phyloP scores from a whole-genome alignment of 2,888 invertebrate species.

The Pomacea canaliculata region DNA sequence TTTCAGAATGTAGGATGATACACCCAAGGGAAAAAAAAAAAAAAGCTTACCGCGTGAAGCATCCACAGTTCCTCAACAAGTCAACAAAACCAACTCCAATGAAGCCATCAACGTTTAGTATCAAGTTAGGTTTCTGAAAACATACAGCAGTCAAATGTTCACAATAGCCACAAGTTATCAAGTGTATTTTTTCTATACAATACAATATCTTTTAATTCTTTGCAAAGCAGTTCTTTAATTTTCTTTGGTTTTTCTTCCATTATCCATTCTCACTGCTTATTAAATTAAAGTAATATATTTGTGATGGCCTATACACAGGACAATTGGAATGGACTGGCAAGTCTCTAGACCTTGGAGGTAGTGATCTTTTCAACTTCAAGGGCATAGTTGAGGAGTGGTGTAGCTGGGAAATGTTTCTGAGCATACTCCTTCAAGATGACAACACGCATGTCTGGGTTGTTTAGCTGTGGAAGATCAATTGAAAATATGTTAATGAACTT shows the following conservation, averaged over 20 bases:
- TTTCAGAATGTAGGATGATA: too few species aligned
- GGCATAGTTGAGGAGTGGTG: slow-evolving; percentile 94
- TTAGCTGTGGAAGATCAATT: slow-evolving; percentile 75
- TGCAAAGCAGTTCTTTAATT: too few species aligned
- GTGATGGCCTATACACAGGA: too few species aligned
- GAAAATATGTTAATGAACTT: neutral
- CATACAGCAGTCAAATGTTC: slow-evolving; percentile 2
- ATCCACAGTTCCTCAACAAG: slow-evolving; percentile 91
- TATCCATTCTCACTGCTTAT: too few species aligned
- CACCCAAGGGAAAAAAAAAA: neutral
- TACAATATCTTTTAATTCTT: neutral
- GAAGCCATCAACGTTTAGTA: slow-evolving; percentile 98
- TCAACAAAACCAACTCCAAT: slow-evolving; percentile 98
- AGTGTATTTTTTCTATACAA: neutral
- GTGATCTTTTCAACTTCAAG: slow-evolving; percentile 98
- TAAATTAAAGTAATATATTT: too few species aligned
- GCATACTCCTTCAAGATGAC: slow-evolving; percentile 97
- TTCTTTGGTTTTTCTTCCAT: too few species aligned
- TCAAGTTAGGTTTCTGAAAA: slow-evolving; percentile 93
- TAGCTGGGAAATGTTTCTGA: slow-evolving; percentile 90
- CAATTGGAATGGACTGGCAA: too few species aligned
- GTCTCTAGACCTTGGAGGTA: slow-evolving; percentile 79
- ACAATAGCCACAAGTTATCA: neutral
- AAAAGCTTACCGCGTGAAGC: slow-evolving; percentile 86
- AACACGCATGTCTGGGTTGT: slow-evolving; percentile 98